Percentiles rank a stretch among this genome's conserved stretches.
These are phyloP conservation scores for Thamnophis elegans DNA, from an alignment of 2,797 vertebrate genomes.

Conservation along the genomic window DNA sequence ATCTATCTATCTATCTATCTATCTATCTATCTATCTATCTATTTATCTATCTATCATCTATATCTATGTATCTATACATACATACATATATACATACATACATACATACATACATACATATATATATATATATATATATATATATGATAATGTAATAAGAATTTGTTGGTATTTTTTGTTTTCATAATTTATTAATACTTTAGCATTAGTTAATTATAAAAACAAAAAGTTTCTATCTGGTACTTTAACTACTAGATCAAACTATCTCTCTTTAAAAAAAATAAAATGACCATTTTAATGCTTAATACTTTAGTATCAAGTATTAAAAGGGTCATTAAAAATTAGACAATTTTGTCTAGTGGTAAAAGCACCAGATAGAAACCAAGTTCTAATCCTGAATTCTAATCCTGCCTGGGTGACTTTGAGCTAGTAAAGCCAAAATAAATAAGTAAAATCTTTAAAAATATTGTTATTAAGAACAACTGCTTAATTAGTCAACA, in stretches of 20 bases:
- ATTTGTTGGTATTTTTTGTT: slow-evolving; percentile 77
- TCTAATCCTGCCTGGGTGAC: not conserved
- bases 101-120: no score
- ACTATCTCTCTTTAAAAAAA: not conserved
- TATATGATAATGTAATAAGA: slow-evolving; percentile 75
- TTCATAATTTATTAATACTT: slow-evolving; percentile 71
- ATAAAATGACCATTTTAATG: not conserved
- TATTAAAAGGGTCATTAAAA: not conserved
- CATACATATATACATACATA: no score
- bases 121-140: slow-evolving; percentile 60
- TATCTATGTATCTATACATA: no score
- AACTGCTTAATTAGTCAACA: slow-evolving; percentile 21
- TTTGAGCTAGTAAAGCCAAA: not conserved
- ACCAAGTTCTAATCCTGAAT: not conserved
- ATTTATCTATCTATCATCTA: no score
- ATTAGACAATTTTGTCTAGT: not conserved
- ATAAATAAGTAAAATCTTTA: not conserved
- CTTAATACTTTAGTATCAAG: not conserved
- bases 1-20: no score
- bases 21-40: no score
- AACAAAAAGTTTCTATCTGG: not conserved
- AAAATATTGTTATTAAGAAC: not conserved
- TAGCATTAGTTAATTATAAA: not conserved
- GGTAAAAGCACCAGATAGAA: not conserved
- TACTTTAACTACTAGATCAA: not conserved